Percentiles rank a stretch among this genome's conserved stretches.
Evolutionary conservation across 2,113 vertebrate genomes (phyloP).

Genomic region (Laticauda laticaudata): DNA sequence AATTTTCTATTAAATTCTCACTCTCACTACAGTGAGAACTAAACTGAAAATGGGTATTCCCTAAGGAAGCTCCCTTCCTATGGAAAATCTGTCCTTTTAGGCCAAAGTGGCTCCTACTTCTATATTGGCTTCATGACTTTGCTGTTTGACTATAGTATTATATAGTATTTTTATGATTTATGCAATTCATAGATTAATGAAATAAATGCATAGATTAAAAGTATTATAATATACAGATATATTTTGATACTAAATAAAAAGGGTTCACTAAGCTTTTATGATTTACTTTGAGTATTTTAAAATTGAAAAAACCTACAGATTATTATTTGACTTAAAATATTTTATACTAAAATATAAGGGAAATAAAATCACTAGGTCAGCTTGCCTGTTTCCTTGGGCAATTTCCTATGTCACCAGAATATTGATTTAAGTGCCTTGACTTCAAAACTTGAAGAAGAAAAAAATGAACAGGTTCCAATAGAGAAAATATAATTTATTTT

Average conservation of each 20-base stretch:
- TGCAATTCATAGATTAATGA: neutral
- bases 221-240: neutral
- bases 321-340: slow-evolving; percentile 33
- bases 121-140: neutral
- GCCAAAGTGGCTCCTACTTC: neutral
- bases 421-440: slow-evolving; percentile 16
- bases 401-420: neutral
- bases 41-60: neutral
- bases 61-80: neutral
- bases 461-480: slow-evolving; percentile 7
- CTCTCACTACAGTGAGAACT: neutral
- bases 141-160: neutral
- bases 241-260: neutral
- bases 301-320: slow-evolving; percentile 33
- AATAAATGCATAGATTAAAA: neutral
- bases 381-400: slow-evolving; percentile 10
- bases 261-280: slow-evolving; percentile 12
- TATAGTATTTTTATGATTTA: neutral
- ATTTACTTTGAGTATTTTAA: neutral
- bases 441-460: slow-evolving; percentile 25
- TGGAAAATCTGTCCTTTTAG: neutral
- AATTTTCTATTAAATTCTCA: neutral
- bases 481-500: slow-evolving; percentile 20
- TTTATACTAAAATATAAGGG: slow-evolving; percentile 25
- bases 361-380: neutral